Base-by-base conservation (phyloP, 2,888 invertebrate genomes). In the Pyrrhopygopsis socrates region DNA sequence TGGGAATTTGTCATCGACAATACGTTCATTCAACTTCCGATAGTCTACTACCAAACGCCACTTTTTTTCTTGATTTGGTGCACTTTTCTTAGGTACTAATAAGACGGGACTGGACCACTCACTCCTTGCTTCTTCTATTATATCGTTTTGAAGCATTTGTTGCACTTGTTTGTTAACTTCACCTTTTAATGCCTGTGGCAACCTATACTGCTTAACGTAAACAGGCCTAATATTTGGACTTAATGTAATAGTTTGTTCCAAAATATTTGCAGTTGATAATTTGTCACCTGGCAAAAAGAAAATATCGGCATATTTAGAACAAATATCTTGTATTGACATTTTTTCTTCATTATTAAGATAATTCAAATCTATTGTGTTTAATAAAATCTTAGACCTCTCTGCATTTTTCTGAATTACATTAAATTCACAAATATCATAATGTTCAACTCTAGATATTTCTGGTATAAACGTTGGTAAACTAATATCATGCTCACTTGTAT, bases 241-340 rank as follows among this genome's bases (percentile, higher is more conserved):
- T 11, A 34, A 34, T 34, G 34, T 8, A 34, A 83, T 79, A 22
- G 15, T 30, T 30, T 83, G 79, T 30, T 67, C 58, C 27, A 79
- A 79, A 60, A 79, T 29, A 60, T 63, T 58, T 18, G 76, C 70
- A 2, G 41, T 41, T 29, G 38, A 70, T 24, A 81, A 60, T 68
- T 8, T 74, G 60, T 75, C 74, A 30, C 75, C 75, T 29, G 65
- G 68, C 13, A 75, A 30, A 38, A 70, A 74, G 60, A 81, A 81
- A 20, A 84, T 76, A 65, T 84, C 76, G 3, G 80, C 45, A 54
- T 41, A 84, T 54, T 79, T 84, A 34, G 80, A 70, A 76, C 84
- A 80, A 34, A 84, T 75, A n/a, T 75, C 34, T 9, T 74, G 8
- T 20, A 84, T 80, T 18, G n/a, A 13, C 27, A n/a, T n/a, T n/a